phyloP scores from a whole-genome alignment of 30 jellyfish, hydroid and myxozoan genomes.

The Turritopsis dohrnii region DNA sequence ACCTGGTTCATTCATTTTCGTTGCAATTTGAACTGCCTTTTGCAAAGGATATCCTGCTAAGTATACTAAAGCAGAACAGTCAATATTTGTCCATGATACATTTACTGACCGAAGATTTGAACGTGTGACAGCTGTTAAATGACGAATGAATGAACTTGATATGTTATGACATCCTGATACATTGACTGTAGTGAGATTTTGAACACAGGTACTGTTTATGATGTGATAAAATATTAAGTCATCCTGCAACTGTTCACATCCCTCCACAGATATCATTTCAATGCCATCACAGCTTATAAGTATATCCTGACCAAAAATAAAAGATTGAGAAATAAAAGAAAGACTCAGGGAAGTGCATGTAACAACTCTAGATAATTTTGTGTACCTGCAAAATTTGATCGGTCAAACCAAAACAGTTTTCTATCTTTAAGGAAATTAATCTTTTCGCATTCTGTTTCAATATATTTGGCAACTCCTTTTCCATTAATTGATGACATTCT shows the following conservation, averaged over 20 bases:
- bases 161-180: slow-evolving; percentile 60
- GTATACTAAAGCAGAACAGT: slow-evolving; percentile 61
- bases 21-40: slow-evolving; percentile 58
- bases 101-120: slow-evolving; percentile 40
- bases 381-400: slow-evolving; percentile 60
- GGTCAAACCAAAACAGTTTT: slow-evolving; percentile 32
- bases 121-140: slow-evolving; percentile 44
- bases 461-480: slow-evolving; percentile 28
- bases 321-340: background rate
- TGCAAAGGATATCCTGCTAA: slow-evolving; percentile 59
- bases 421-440: slow-evolving; percentile 31
- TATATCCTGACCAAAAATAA: background rate
- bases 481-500: slow-evolving; percentile 40
- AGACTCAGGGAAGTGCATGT: too few species aligned
- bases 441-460: slow-evolving; percentile 16
- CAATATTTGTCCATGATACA: slow-evolving; percentile 72
- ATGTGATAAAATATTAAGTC: background rate
- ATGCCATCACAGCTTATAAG: background rate
- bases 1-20: background rate
- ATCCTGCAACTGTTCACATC: background rate
- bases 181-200: slow-evolving; percentile 25
- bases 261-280: background rate
- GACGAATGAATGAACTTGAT: slow-evolving; percentile 48
- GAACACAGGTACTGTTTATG: background rate
- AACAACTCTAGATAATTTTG: too few species aligned